Evolutionary conservation across 2,113 vertebrate species (phyloP).

Genomic region (Rhinopomastus cyanomelas): DNA sequence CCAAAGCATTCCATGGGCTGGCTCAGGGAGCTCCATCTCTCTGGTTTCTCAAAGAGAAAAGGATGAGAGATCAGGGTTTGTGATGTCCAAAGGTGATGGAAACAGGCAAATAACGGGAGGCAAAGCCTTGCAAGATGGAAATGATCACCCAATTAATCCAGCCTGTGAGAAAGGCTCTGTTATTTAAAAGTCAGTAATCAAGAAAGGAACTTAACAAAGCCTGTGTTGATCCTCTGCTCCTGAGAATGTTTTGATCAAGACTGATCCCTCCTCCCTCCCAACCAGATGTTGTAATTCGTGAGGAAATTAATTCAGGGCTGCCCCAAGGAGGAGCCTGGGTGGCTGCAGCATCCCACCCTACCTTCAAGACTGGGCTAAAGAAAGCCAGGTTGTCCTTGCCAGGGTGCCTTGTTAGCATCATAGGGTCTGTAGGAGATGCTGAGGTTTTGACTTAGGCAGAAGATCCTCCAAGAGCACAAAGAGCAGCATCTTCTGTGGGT

Average conservation of each 20-base stretch:
- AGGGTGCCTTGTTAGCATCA: not conserved
- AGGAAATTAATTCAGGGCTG: not conserved
- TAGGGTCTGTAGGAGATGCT: not conserved
- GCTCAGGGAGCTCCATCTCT: not conserved
- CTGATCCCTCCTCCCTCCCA: not conserved
- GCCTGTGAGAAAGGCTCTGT: not conserved
- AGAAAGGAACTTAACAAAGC: not conserved
- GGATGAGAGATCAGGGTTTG: not conserved
- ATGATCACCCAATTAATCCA: not conserved
- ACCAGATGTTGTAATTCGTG: not conserved
- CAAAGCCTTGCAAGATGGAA: not conserved
- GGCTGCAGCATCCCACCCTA: not conserved
- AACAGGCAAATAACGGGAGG: not conserved
- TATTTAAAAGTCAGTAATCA: not conserved
- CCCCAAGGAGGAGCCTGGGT: not conserved
- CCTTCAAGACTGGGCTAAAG: not conserved
- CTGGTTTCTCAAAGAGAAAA: not conserved
- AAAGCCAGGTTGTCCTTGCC: not conserved
- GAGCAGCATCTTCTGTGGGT: not conserved
- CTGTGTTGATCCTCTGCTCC: not conserved
- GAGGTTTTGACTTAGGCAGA: not conserved
- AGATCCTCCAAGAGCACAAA: not conserved
- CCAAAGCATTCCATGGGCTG: not conserved
- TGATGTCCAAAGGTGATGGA: not conserved
- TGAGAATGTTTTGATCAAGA: conserved; percentile 12